phyloP scores from a whole-genome alignment of 2,888 invertebrate genomes.

The Polydrusus cervinus region DNA sequence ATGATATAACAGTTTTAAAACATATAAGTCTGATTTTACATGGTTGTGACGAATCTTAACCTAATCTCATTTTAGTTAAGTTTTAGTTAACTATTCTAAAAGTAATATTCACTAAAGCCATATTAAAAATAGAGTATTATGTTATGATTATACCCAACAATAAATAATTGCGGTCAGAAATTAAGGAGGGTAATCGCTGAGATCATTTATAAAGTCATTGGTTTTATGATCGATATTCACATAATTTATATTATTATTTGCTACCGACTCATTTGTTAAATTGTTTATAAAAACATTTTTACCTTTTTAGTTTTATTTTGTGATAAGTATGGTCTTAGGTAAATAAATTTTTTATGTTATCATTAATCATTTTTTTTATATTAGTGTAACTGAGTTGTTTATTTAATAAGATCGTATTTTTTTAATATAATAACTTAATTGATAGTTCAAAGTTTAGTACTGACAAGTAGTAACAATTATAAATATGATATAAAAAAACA shows the following conservation, averaged over 20 bases:
- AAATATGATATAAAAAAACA: too few species aligned
- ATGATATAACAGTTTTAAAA: too few species aligned
- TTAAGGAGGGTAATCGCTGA: constrained; percentile 29
- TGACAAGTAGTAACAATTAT: too few species aligned
- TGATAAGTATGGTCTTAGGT: constrained; percentile 17
- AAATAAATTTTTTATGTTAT: constrained; percentile 16
- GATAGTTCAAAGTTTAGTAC: background rate
- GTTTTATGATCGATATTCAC: constrained; percentile 33
- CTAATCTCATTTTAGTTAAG: too few species aligned
- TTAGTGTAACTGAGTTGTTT: constrained; percentile 2
- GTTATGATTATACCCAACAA: constrained; percentile 6
- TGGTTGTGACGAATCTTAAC: too few species aligned
- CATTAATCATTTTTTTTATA: constrained; percentile 16
- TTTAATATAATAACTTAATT: background rate
- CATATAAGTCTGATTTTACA: too few species aligned
- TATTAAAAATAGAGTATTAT: constrained; percentile 9
- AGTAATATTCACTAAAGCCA: background rate
- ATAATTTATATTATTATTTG: constrained; percentile 40
- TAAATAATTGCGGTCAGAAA: constrained; percentile 27
- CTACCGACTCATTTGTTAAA: constrained; percentile 31
- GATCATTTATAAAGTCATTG: constrained; percentile 23
- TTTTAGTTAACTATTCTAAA: too few species aligned
- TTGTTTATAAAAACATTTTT: constrained; percentile 25
- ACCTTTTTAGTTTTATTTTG: constrained; percentile 12
- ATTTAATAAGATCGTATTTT: constrained; percentile 2